Conservation (phyloP, 2,888 invertebrate genomes). For the Tetropium fuscum region DNA sequence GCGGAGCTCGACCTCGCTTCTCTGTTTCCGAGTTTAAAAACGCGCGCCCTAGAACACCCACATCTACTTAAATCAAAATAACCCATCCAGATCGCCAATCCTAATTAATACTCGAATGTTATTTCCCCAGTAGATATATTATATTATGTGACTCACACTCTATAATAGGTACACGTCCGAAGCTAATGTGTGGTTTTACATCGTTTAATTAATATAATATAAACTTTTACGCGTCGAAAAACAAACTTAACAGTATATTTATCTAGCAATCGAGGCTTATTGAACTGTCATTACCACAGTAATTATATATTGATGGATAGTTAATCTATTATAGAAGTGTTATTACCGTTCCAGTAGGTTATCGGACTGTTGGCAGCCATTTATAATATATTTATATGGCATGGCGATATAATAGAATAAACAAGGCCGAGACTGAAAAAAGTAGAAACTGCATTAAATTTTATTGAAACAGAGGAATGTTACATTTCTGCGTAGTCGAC, state of each 20-base stretch:
- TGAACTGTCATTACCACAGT: conserved; percentile 26
- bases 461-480: background rate
- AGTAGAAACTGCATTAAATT: background rate
- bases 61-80: too few relatives aligned
- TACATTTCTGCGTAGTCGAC: too few relatives aligned
- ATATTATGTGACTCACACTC: too few relatives aligned
- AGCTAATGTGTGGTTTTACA: too few relatives aligned
- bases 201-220: conserved; percentile 6
- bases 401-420: conserved; percentile 43
- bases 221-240: conserved; percentile 4
- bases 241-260: conserved; percentile 9
- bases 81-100: too few relatives aligned
- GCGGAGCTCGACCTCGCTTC: too few relatives aligned
- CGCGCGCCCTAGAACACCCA: too few relatives aligned
- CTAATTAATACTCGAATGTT: too few relatives aligned
- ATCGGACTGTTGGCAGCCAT: conserved; percentile 35
- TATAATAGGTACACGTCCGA: too few relatives aligned
- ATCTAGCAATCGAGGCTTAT: conserved; percentile 17
- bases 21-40: too few relatives aligned
- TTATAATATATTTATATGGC: conserved; percentile 42
- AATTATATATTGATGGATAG: conserved; percentile 32
- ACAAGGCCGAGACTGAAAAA: conserved; percentile 43
- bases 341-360: conserved; percentile 38
- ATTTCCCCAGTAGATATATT: too few relatives aligned
- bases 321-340: conserved; percentile 31